Evolutionary conservation across 2,797 vertebrate genomes (phyloP).

Genomic region (Clarias platycephalus): DNA sequence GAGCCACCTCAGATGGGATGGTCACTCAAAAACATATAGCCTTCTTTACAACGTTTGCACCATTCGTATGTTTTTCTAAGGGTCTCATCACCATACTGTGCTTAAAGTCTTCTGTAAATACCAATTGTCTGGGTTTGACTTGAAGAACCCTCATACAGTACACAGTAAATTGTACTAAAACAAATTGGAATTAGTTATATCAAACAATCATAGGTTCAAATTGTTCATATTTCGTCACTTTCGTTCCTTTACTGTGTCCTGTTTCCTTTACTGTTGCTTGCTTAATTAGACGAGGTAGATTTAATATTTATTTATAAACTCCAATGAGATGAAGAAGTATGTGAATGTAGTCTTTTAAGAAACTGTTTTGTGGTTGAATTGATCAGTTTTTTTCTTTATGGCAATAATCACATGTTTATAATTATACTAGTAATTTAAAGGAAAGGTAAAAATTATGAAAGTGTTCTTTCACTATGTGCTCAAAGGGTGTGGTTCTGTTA

Average conservation of each 20-base stretch:
- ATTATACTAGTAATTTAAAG: background rate
- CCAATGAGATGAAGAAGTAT: background rate
- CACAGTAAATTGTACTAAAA: background rate
- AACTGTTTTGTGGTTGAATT: conserved; percentile 36
- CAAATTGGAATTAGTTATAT: background rate
- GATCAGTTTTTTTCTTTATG: background rate
- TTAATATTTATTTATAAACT: conserved; percentile 44
- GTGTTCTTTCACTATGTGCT: no score
- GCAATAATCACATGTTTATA: background rate
- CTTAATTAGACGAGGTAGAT: conserved; percentile 13
- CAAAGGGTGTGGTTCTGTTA: background rate
- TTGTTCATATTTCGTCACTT: background rate
- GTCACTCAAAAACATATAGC: no score
- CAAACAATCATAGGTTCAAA: background rate
- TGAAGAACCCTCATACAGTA: no score
- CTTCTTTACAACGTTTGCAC: no score
- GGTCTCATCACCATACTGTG: no score
- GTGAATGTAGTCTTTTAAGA: conserved; percentile 27
- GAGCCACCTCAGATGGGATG: no score
- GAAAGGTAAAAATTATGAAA: background rate
- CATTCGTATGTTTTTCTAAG: no score
- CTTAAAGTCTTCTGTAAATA: no score
- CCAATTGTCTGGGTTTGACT: no score
- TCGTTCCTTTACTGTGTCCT: background rate
- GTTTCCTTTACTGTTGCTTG: background rate